phyloP scores from a whole-genome alignment of 2,888 invertebrate genomes.

The Cryptocephalus moraei region DNA sequence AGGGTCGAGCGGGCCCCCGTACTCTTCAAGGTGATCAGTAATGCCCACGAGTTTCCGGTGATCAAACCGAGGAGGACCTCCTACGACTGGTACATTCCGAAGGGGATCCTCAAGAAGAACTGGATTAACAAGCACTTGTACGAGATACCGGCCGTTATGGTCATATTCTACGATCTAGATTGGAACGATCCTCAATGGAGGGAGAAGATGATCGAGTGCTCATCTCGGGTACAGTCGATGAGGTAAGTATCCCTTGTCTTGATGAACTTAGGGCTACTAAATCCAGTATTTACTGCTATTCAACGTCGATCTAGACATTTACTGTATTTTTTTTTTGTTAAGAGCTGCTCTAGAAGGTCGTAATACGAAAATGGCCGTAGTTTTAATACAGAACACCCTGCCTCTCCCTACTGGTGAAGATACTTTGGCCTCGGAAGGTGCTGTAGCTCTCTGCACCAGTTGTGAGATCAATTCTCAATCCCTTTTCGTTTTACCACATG shows the following conservation, averaged over 20 bases:
- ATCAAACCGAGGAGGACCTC: conserved; percentile 79
- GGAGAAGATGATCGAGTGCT: conserved; percentile 90
- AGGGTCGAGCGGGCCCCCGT: conserved; percentile 74
- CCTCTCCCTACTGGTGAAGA: conserved; percentile 72
- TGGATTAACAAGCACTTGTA: conserved; percentile 93
- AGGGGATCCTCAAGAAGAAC: conserved; percentile 85
- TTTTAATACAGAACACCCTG: conserved; percentile 79
- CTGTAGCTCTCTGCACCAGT: conserved; percentile 78
- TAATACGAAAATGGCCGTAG: conserved; percentile 71
- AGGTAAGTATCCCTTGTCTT: conserved; percentile 37
- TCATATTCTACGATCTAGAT: conserved; percentile 93
- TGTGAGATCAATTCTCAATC: conserved; percentile 89
- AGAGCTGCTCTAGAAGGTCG: conserved; percentile 65
- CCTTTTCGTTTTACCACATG: conserved; percentile 78
- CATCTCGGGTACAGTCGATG: conserved; percentile 75
- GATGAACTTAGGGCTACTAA: too few species aligned
- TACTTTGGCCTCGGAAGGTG: conserved; percentile 78
- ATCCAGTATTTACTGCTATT: neutral
- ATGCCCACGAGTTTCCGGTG: conserved; percentile 79
- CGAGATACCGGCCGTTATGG: conserved; percentile 83
- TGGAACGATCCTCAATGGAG: conserved; percentile 95
- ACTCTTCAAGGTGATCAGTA: conserved; percentile 69
- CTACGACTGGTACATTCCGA: conserved; percentile 92
- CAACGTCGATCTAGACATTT: neutral
- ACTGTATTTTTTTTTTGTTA: neutral